Conservation (phyloP, 2,797 vertebrate species). For the Perodicticus potto region DNA sequence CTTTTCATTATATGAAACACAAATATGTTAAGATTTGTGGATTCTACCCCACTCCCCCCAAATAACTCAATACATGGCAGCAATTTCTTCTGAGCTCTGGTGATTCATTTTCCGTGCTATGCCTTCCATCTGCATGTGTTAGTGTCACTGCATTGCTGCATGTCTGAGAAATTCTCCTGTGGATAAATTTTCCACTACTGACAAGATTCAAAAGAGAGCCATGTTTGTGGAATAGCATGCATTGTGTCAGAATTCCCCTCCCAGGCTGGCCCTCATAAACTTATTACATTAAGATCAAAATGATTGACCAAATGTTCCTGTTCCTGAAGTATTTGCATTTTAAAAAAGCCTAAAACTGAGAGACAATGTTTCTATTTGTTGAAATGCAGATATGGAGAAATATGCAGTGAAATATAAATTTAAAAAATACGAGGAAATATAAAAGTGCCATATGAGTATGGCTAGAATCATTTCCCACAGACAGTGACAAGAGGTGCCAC, state of each 20-base stretch:
- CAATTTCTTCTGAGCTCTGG: neutral
- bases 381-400: constrained; percentile 36
- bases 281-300: constrained; percentile 78
- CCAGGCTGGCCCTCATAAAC: constrained; percentile 72
- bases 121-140: constrained; percentile 7
- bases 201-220: constrained; percentile 67
- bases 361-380: constrained; percentile 63
- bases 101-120: neutral
- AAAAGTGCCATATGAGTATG: neutral
- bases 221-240: constrained; percentile 37
- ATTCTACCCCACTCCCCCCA: neutral
- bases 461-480: neutral
- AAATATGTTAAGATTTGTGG: neutral
- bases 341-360: constrained; percentile 59
- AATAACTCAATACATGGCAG: neutral
- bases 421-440: neutral
- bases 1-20: neutral
- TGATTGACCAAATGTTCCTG: constrained; percentile 80
- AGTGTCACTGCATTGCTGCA: neutral
- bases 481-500: neutral
- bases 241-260: constrained; percentile 61
- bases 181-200: constrained; percentile 31
- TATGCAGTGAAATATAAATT: neutral
- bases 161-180: constrained; percentile 49
- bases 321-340: constrained; percentile 74